A percentile compares a stretch with the other conserved stretches of the same genome.
Evolutionary conservation across 2,888 invertebrate genomes (phyloP).

Genomic region (Cantharis rustica): DNA sequence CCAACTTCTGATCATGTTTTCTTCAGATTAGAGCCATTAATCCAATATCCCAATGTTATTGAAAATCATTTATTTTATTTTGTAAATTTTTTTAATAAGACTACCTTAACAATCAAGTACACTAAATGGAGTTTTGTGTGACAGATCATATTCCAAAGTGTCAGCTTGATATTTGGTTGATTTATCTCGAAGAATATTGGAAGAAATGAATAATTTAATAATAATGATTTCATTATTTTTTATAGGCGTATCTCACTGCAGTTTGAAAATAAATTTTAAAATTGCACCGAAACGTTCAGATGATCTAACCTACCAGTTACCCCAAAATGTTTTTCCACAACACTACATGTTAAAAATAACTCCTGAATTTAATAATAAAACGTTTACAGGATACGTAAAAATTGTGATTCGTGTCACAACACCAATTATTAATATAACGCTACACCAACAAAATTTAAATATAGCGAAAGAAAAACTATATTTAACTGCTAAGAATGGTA

Average conservation of each 20-base stretch:
- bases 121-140: background rate
- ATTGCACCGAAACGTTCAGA: background rate
- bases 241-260: background rate
- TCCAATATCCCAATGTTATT: too few relatives aligned
- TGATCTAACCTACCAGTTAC: background rate
- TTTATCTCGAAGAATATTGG: background rate
- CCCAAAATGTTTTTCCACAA: background rate
- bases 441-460: background rate
- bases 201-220: too few relatives aligned
- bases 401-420: background rate
- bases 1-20: too few relatives aligned
- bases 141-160: background rate
- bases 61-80: too few relatives aligned
- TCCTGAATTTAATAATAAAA: background rate
- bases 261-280: background rate
- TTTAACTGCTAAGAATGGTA: background rate
- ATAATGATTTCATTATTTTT: too few relatives aligned
- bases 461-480: background rate
- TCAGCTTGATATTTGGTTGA: background rate
- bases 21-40: too few relatives aligned
- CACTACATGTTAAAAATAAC: background rate
- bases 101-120: too few relatives aligned
- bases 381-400: background rate
- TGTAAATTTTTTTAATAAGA: too few relatives aligned
- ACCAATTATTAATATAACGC: background rate